Evolutionary conservation across 2,113 vertebrate species (phyloP), one percentile per base, ranked within the genome.

Genomic region (Tympanuchus pallidicinctus): DNA sequence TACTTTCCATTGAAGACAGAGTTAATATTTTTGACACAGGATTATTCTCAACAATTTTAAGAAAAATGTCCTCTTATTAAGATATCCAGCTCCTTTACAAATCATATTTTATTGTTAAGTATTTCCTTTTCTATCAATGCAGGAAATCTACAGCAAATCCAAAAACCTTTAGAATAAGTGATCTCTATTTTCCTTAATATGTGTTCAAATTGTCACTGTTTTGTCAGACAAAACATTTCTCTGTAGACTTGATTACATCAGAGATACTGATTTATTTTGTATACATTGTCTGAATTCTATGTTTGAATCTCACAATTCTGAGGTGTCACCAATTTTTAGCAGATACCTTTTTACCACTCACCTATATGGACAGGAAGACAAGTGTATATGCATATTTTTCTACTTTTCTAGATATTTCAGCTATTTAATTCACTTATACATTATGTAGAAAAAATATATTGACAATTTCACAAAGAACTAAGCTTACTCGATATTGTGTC

Each of bases 161-260:
- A 95, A 81, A 88, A 97, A 90, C 83, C 36, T 85, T 91, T 90
- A 94, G 63, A 59, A 94, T 71, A 91, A 89, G 24, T 47, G 87
- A 93, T 88, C 36, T 94, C 56, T 96, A 36, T 95, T 96, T 96
- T 92, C n/a, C 52, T 97, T 92, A 82, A 89, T 59, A 83, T 77
- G 32, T 92, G 84, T 98, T 71, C 75, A 94, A 95, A 93, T 70
- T 71, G n/a, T 67, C 32, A 87, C 66, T 91, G 42, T 70, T 92
- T 40, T 77, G 79, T 94, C 87, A 70, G 79, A 90, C 86, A 97
- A 97, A 97, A 96, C 96, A 95, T 97, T 97, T 83, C 48, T 91
- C 73, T 96, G 78, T 85, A 95, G 93, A 86, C 45, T 83, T 80
- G 73, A 89, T 82, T 80, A 54, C 30, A 93, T 77, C 18, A 86